These are phyloP conservation scores for Parochlus steinenii DNA, from an alignment of 2,888 invertebrate genomes.

Conservation along the genomic window DNA sequence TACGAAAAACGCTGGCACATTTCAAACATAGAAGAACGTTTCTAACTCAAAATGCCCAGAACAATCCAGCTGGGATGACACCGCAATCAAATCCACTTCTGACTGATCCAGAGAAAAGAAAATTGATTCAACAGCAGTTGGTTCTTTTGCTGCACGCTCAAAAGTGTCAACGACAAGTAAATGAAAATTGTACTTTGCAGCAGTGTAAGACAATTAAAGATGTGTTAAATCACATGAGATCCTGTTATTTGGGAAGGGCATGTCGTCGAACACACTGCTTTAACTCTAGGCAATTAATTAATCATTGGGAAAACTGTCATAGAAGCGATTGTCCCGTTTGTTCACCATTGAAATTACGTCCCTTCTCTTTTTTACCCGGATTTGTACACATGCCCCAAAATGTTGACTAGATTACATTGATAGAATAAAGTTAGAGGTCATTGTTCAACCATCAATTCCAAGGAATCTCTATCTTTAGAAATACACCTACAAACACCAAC, in stretches of 20 bases:
- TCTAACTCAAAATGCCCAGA: constrained; percentile 1
- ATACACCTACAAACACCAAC: too few species aligned
- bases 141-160: constrained; percentile 95
- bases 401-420: too few species aligned
- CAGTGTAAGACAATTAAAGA: constrained; percentile 99
- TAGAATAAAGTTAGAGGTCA: too few species aligned
- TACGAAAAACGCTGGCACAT: too few species aligned
- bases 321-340: constrained; percentile 95
- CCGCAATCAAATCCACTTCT: constrained; percentile 26
- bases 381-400: too few species aligned
- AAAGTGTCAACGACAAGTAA: constrained; percentile 93
- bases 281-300: constrained; percentile 94
- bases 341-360: too few species aligned
- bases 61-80: constrained; percentile 27
- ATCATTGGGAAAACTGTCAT: constrained; percentile 97
- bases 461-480: too few species aligned
- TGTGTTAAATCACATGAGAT: constrained; percentile 95
- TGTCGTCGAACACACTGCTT: constrained; percentile 94
- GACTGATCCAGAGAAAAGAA: constrained; percentile 92
- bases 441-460: too few species aligned
- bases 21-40: too few species aligned
- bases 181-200: constrained; percentile 75
- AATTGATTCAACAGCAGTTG: constrained; percentile 95
- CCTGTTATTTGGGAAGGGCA: constrained; percentile 77
- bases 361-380: too few species aligned